Evolutionary conservation across 2,888 invertebrate species (phyloP).

Genomic region (Orthosia gracilis): DNA sequence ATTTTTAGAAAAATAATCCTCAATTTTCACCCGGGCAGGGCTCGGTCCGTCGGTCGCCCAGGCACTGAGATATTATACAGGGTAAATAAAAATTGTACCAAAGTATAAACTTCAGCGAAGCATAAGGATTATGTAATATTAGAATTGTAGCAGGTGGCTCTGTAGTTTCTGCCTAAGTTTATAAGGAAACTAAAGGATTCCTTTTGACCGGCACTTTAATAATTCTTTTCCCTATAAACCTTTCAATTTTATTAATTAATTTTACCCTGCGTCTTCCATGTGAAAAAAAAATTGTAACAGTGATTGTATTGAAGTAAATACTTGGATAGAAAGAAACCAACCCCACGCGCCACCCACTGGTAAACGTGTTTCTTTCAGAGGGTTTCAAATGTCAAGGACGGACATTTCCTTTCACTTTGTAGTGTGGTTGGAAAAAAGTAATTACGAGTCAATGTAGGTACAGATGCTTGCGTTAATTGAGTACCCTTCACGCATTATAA

Average conservation of each 20-base stretch:
- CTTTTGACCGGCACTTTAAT: neutral
- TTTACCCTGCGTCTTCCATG: neutral
- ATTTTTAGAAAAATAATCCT: too few species aligned
- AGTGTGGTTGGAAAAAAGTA: neutral
- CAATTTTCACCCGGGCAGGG: too few species aligned
- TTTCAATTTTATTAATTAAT: neutral
- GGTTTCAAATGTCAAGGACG: conserved; percentile 38
- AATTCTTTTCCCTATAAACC: too few species aligned
- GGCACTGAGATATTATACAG: too few species aligned
- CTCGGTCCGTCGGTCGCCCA: too few species aligned
- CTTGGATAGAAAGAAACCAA: neutral
- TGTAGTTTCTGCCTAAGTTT: too few species aligned
- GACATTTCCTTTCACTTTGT: conserved; percentile 23
- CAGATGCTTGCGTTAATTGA: conserved; percentile 10
- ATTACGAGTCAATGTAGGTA: neutral
- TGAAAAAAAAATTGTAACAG: conserved; percentile 4
- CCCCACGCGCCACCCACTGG: neutral
- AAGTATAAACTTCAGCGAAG: too few species aligned
- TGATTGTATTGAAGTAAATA: conserved; percentile 6
- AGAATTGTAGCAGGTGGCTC: too few species aligned
- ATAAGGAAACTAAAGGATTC: too few species aligned
- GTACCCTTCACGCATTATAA: neutral
- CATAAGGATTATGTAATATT: too few species aligned
- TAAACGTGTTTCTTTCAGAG: conserved; percentile 34
- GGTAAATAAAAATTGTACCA: too few species aligned